phyloP scores from a whole-genome alignment of 2,888 invertebrate species.

The Ptychoptera albimana region DNA sequence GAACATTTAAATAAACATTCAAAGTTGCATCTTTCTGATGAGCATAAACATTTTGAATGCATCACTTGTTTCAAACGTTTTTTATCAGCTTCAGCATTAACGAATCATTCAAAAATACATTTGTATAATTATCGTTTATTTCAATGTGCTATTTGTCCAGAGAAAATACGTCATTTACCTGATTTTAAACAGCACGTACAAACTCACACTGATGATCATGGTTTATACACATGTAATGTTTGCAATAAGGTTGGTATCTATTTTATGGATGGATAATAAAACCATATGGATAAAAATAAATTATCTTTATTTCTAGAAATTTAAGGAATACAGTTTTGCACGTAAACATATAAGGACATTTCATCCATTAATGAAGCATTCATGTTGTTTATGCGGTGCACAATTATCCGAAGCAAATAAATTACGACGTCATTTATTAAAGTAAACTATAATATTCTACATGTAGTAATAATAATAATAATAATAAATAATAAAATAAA shows the following conservation, averaged over 20 bases:
- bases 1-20: slow-evolving; percentile 34
- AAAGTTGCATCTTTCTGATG: slow-evolving; percentile 47
- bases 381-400: slow-evolving; percentile 51
- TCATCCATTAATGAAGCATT: slow-evolving; percentile 50
- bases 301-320: slow-evolving; percentile 29
- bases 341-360: slow-evolving; percentile 59
- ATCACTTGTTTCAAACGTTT: slow-evolving; percentile 47
- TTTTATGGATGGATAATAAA: no score
- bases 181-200: slow-evolving; percentile 49
- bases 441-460: no score
- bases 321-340: slow-evolving; percentile 49
- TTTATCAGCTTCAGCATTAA: slow-evolving; percentile 53
- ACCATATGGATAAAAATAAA: slow-evolving; percentile 1
- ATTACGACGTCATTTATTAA: slow-evolving; percentile 50
- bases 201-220: slow-evolving; percentile 40
- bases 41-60: slow-evolving; percentile 53
- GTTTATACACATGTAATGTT: slow-evolving; percentile 49
- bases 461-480: no score
- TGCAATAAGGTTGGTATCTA: slow-evolving; percentile 37
- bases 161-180: slow-evolving; percentile 46
- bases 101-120: slow-evolving; percentile 57
- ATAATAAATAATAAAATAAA: no score
- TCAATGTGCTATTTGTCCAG: slow-evolving; percentile 56
- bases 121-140: slow-evolving; percentile 11
- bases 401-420: slow-evolving; percentile 55